Base-by-base conservation (phyloP, 2,888 invertebrate species). In the Phengaris alcon region DNA sequence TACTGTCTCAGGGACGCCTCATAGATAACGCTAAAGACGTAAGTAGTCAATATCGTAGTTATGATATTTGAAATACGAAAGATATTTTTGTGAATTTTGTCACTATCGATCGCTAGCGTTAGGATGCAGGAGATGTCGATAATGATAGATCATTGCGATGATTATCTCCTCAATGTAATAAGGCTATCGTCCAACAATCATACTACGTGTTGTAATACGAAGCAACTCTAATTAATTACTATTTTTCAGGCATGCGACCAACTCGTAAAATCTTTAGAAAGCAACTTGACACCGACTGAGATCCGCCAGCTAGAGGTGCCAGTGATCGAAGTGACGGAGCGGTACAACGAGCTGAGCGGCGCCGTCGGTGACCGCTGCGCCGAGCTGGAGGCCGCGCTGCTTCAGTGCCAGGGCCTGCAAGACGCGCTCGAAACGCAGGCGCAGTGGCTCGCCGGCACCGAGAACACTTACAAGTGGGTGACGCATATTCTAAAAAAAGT, bases 351-450 rank as follows among this genome's bases (percentile, higher is more conserved):
- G 81, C 87, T 98, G 74, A 93, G 95, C 59, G 95, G 95, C 46
- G 97, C 97, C 0, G 94, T 98, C 4, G 96, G 96, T 3, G 95
- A 96, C 72, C 95, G 96, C 75, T 97, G 97, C 82, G 96, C 97
- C 78, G 96, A 96, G 78, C 93, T 99, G 64, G 98, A 99, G 82
- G 97, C 97, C 0, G 98, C 98, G 0, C 90, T 99, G 73, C 96
- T 98, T n/a, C 98, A 98, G 89, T 97, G 98, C 76, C 99, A 99
- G 90, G 98, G 98, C 0, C 96, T 99, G 2, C 98, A 98, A 87
- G 98, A 98, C 86, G 98, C 98, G 0, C 94, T 98, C 0, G 98
- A 98, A 84, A 96, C 97, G 48, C 95, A 99, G 73, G 96, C 97
- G 6, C 91, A 94, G 74, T 99, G 99, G 99, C 93, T 99, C 74